Base-by-base conservation (phyloP, 1,140 invertebrate genomes). In the Stratiolaelaps scimitus region DNA sequence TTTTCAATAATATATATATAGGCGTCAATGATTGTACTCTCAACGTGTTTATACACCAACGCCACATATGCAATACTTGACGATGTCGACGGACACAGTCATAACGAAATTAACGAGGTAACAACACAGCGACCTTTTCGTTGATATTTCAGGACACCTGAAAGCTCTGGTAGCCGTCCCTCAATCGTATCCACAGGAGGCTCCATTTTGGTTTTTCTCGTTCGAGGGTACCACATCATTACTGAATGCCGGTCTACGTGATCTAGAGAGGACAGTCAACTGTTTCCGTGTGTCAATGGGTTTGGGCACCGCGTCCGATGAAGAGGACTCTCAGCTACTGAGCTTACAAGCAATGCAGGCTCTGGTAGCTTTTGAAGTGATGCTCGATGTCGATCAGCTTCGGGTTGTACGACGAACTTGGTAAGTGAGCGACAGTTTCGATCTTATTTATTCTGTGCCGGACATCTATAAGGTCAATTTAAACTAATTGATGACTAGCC, bases 121-220 rank as follows among this genome's bases (percentile, higher is more conserved):
- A 4, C 15, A 4, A 15, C 19, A 13, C 13, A n/a, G 44, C 15
- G 4, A 48, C 19, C 15, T 48, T 40, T 40, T 40, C 34, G 10
- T 40, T 10, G 10, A 40, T 40, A 26, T 60, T 60, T 26, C 23
- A 60, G 53, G 23, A 20, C 4, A 26, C 23, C 53, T 60, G 1
- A 26, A 26, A 60, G 53, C 53, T n/a, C 53, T 60, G 15, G 53
- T 60, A 17, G 26, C 53, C 26, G 53, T 60, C 2, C 53, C 53
- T 19, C 53, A 60, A 26, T 26, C 34, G 17, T 60, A 60, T 23
- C 53, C 53, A 29, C 53, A 60, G 13, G 53, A 60, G 23, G 53
- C 53, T 60, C 53, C 53, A 23, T 60, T 60, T 23, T 60, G 53
- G 53, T 60, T 60, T 26, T 60, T 60, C 53, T 60, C 53, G 2